phyloP scores from a whole-genome alignment of 1,140 invertebrate species.

The Lysiphlebus fabarum region DNA sequence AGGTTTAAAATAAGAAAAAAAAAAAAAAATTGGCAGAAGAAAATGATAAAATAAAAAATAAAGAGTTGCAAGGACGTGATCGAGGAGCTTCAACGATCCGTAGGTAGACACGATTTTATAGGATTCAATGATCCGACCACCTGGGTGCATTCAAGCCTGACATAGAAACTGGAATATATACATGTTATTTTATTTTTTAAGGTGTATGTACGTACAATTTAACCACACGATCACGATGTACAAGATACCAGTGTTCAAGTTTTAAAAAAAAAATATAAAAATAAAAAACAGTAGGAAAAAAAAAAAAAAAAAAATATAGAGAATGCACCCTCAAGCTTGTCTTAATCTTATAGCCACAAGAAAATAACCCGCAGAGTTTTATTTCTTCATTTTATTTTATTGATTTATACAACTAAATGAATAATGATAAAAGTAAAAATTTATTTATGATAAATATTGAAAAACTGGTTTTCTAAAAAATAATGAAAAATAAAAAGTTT shows the following conservation, averaged over 20 bases:
- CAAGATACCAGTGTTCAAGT: not conserved
- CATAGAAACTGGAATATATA: not conserved
- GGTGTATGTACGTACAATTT: slow-evolving; percentile 3
- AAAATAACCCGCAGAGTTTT: slow-evolving; percentile 29
- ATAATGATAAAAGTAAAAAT: too few species aligned
- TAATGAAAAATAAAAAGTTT: too few species aligned
- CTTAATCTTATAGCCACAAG: slow-evolving; percentile 33
- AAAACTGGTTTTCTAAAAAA: too few species aligned
- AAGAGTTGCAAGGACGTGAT: slow-evolving; percentile 20
- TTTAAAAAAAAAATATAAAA: not conserved
- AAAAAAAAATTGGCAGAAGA: slow-evolving; percentile 12
- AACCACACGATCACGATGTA: slow-evolving; percentile 3
- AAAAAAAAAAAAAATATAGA: not conserved
- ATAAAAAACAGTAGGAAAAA: not conserved
- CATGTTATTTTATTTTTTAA: not conserved
- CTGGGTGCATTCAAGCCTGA: slow-evolving; percentile 30
- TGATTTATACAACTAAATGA: too few species aligned
- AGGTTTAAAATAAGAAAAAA: not conserved
- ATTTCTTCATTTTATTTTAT: slow-evolving; percentile 36
- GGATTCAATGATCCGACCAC: slow-evolving; percentile 34
- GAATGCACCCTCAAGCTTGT: slow-evolving; percentile 6
- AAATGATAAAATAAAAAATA: slow-evolving; percentile 12
- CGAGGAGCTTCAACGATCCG: slow-evolving; percentile 18
- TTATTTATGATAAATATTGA: too few species aligned
- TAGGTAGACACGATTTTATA: slow-evolving; percentile 30